Evolutionary conservation across 2,888 invertebrate species (phyloP).

Genomic region (Synanthedon vespiformis): DNA sequence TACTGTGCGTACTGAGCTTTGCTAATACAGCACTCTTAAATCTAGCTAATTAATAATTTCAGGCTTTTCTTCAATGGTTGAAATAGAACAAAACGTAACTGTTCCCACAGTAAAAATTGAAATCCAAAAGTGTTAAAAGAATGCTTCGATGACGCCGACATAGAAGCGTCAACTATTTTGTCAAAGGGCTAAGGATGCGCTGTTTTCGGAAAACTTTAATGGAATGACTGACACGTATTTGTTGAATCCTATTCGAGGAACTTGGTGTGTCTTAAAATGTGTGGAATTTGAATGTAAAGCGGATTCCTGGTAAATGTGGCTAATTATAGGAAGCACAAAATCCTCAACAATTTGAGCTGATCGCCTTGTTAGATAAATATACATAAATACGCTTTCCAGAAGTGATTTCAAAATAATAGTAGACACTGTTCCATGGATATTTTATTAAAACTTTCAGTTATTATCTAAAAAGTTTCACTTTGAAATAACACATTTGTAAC

Average conservation of each 20-base stretch:
- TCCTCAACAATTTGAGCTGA: too few species aligned
- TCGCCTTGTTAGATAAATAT: neutral
- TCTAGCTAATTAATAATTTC: constrained; percentile 13
- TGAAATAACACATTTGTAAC: too few species aligned
- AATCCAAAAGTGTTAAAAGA: too few species aligned
- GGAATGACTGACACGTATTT: constrained; percentile 62
- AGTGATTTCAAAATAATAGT: too few species aligned
- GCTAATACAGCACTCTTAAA: constrained; percentile 21
- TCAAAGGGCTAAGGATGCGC: constrained; percentile 36
- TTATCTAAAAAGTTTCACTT: too few species aligned
- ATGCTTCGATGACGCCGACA: neutral
- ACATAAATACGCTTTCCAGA: too few species aligned
- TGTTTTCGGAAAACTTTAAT: constrained; percentile 62
- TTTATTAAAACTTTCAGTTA: too few species aligned
- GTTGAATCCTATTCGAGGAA: constrained; percentile 48
- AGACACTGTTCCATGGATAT: too few species aligned
- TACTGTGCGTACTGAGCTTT: constrained; percentile 31
- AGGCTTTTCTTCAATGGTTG: too few species aligned
- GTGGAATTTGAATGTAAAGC: constrained; percentile 32
- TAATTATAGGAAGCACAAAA: constrained; percentile 13
- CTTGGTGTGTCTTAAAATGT: constrained; percentile 35
- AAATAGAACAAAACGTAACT: too few species aligned
- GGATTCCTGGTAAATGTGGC: constrained; percentile 25
- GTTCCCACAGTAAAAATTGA: too few species aligned
- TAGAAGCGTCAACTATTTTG: constrained; percentile 58